These are phyloP conservation scores for Folsomia manolachei DNA, from an alignment of 2,888 invertebrate species.

Conservation along the genomic window DNA sequence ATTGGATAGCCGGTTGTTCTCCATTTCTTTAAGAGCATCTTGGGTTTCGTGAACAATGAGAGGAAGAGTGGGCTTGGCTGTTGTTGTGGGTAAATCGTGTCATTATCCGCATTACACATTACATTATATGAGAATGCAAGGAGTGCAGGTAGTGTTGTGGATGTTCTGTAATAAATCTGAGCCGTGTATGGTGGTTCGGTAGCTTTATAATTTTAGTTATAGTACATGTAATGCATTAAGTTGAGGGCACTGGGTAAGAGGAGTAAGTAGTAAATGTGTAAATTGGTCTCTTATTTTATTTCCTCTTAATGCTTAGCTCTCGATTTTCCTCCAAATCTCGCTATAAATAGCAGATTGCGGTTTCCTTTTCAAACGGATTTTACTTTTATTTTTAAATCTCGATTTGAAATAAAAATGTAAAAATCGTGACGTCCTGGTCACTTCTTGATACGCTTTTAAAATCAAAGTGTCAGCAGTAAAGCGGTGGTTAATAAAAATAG, in stretches of 20 bases:
- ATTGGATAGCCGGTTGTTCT: too few species aligned
- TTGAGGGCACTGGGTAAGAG: background rate
- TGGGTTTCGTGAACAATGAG: background rate
- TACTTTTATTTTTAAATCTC: background rate
- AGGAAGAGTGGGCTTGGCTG: background rate
- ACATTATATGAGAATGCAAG: background rate
- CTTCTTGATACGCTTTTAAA: background rate
- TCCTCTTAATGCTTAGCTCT: background rate
- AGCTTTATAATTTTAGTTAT: too few species aligned
- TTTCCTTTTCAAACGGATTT: background rate
- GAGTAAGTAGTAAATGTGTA: background rate
- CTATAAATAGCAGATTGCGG: background rate
- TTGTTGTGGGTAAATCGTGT: background rate
- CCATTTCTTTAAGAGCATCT: too few species aligned
- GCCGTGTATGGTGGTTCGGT: background rate
- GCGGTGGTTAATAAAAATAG: too few species aligned
- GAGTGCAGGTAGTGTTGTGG: background rate
- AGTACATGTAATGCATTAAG: background rate
- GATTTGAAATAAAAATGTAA: background rate
- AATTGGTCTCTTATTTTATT: background rate
- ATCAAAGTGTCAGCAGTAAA: too few species aligned
- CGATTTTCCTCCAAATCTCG: background rate
- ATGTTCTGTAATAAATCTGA: background rate
- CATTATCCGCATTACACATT: conserved; percentile 1
- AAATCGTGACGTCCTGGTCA: conserved; percentile 2